Percentiles rank a stretch among this genome's conserved stretches.
Conservation (phyloP, 2,888 invertebrate species). For the Pteria penguin region DNA sequence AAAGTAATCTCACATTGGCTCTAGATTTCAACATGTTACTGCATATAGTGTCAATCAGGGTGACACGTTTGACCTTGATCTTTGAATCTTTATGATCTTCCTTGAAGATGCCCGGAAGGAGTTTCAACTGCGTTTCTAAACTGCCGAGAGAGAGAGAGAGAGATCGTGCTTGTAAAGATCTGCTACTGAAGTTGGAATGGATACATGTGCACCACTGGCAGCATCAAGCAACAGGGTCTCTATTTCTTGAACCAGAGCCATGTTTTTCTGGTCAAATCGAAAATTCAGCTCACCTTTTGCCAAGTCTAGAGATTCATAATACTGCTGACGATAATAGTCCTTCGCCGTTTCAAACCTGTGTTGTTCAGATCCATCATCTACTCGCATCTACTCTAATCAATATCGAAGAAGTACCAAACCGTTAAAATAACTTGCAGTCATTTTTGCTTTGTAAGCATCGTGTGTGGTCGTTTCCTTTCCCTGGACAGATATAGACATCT, state of each 20-base stretch:
- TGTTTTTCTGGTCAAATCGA: conserved; percentile 22
- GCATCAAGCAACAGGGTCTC: conserved; percentile 31
- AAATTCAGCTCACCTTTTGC: conserved; percentile 17
- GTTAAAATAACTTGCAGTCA: conserved; percentile 8
- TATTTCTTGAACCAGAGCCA: conserved; percentile 12
- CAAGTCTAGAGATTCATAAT: conserved; percentile 31
- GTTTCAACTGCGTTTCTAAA: conserved; percentile 5
- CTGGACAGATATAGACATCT: conserved; percentile 39
- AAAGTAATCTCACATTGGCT: neutral
- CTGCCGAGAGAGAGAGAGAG: conserved; percentile 1
- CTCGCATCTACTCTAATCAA: conserved; percentile 10
- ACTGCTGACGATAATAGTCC: conserved; percentile 28
- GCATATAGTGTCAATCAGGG: neutral
- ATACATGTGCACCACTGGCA: conserved; percentile 20
- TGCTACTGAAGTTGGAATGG: conserved; percentile 12
- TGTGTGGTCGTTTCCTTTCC: conserved; percentile 32
- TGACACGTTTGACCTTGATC: neutral
- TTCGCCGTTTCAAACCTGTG: conserved; percentile 9
- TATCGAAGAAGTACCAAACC: conserved; percentile 25
- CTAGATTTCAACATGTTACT: neutral
- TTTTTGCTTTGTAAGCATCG: conserved; percentile 17
- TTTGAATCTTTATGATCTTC: neutral
- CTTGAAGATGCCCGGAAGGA: neutral
- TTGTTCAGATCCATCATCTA: conserved; percentile 28
- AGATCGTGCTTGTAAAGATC: conserved; percentile 26